phyloP scores from a whole-genome alignment of 2,888 invertebrate genomes.

The Meloe dianella region DNA sequence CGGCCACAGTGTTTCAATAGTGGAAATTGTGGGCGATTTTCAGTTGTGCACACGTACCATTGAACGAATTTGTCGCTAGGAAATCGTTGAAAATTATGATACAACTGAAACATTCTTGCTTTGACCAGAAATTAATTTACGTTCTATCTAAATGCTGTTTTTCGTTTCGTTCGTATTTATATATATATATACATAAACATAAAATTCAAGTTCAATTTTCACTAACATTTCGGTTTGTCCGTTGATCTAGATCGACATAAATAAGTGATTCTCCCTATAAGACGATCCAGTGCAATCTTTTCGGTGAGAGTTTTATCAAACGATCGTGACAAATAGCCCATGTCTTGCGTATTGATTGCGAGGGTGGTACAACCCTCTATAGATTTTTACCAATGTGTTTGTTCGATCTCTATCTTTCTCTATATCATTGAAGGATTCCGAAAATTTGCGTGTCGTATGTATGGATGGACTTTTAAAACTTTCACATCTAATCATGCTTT shows the following conservation, averaged over 20 bases:
- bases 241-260: slow-evolving; percentile 15
- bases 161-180: neutral
- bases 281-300: slow-evolving; percentile 21
- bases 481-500: slow-evolving; percentile 33
- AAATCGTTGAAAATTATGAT: neutral
- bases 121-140: neutral
- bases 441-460: neutral
- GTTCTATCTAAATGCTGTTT: neutral
- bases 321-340: slow-evolving; percentile 46
- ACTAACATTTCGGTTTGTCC: neutral
- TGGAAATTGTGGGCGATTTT: neutral
- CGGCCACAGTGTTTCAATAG: neutral
- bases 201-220: neutral
- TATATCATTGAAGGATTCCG: neutral
- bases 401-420: slow-evolving; percentile 18
- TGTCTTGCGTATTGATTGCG: slow-evolving; percentile 45
- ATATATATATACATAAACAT: neutral
- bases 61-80: neutral
- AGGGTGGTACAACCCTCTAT: slow-evolving; percentile 31
- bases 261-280: slow-evolving; percentile 18
- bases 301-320: slow-evolving; percentile 28
- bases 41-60: neutral
- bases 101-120: too few relatives aligned
- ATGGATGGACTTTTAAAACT: slow-evolving; percentile 26
- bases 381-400: slow-evolving; percentile 18